Base-by-base conservation (phyloP, 2,797 vertebrate genomes). In the Periparus ater region DNA sequence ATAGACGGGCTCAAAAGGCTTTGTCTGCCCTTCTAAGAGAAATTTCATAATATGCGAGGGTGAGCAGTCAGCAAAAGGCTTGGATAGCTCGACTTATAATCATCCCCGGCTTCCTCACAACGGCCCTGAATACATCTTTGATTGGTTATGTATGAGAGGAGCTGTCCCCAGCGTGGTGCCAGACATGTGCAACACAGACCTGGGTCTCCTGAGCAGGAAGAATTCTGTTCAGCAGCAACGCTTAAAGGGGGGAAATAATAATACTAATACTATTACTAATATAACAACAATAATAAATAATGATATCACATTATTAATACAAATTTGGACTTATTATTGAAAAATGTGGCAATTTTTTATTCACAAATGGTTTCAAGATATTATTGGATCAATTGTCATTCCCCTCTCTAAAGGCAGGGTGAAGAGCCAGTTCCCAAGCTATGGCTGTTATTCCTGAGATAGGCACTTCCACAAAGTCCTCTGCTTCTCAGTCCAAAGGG, bases 61-160 rank as follows among this genome's bases (percentile, higher is more conserved):
- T 91, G 96, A 97, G 90, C 92, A 93, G 89, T 96, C 96, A 96
- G 94, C 89, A 97, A 93, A 96, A 96, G 97, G 93, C 95, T 96
- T 94, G 93, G 93, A 96, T 96, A 89, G 95, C 92, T 94, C 29
- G 81, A 83, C 71, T 95, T 90, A 70, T 86, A 95, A 95, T 92
- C 96, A 96, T 92, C 74, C 82, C 42, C 9, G 9, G 91, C 82
- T 93, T 92, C 91, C 96, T 95, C 96, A 98, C 96, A 97, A 97
- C 95, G 55, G 93, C 95, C 94, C 95, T 98, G 97, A 98, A 98
- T 98, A 80, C 96, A 90, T 96, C 97, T 97, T 97, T 98, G 98
- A 98, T 98, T 97, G 97, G 97, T 97, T 97, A 93, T 92, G 95
- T 97, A 96, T 97, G 97, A 97, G 97, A 96, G 96, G 97, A 97